A percentile compares a stretch with the other conserved stretches of the same genome.
These are phyloP conservation scores for Bombus sylvicola DNA, from an alignment of 1,140 invertebrate species.

Conservation along the genomic window DNA sequence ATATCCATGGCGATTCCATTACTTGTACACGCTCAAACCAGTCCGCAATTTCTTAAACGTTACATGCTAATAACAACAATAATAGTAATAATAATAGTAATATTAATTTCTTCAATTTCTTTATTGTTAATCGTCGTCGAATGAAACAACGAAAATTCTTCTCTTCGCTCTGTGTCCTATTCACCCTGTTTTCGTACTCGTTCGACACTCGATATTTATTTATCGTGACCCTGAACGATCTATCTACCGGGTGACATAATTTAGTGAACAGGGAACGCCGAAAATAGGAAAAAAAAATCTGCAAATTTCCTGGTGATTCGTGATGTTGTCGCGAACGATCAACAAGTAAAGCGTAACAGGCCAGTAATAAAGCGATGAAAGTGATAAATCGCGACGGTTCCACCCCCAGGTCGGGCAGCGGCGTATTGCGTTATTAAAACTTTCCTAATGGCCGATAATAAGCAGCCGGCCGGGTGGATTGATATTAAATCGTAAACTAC, in stretches of 20 bases:
- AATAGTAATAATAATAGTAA: neutral
- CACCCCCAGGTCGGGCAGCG: conserved; percentile 54
- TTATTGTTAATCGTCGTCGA: no score
- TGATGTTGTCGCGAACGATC: conserved; percentile 60
- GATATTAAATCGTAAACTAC: conserved; percentile 75
- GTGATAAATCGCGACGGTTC: conserved; percentile 70
- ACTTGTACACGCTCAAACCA: no score
- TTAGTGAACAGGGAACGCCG: neutral
- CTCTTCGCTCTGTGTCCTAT: no score
- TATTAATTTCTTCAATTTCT: no score
- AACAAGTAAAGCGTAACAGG: conserved; percentile 68
- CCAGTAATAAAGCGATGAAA: conserved; percentile 72
- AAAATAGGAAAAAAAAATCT: neutral
- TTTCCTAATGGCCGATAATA: conserved; percentile 73
- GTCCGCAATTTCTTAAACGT: neutral
- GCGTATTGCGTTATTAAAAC: conserved; percentile 72
- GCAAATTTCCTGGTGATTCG: conserved; percentile 11
- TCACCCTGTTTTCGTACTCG: neutral
- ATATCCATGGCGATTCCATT: no score
- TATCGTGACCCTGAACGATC: neutral
- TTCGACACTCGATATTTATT: neutral
- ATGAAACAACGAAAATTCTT: no score
- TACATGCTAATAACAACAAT: no score
- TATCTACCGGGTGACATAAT: neutral
- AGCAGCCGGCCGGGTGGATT: conserved; percentile 66